Base-by-base conservation (phyloP, 2,888 invertebrate genomes). In the Tetragonula carbonaria region DNA sequence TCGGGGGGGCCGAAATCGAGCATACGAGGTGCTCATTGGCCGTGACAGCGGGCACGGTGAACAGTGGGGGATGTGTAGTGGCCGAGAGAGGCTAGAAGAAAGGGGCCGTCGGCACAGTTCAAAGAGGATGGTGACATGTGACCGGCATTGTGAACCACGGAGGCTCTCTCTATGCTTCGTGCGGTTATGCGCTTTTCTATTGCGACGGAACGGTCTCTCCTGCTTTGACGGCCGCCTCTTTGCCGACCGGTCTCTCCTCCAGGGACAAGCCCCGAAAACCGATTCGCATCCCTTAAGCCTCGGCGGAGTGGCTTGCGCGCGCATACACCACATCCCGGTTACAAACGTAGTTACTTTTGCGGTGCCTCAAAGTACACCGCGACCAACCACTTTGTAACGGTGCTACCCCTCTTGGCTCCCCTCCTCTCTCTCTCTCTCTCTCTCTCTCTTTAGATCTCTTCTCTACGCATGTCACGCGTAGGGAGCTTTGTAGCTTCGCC, bases 41-140 rank as follows among this genome's bases (percentile, higher is more conserved):
- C 77, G 76, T 84, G 88, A 85, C 82, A 71, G 83, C 57, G 76
- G 70, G 66, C 75, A 57, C 75, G 59, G 85, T 74, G 82, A 59
- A 79, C 74, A 66, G 86, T 65, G 85, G 80, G 79, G 85, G 77
- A 84, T 84, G 67, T 83, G 87, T 87, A 83, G 83, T 87, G 84
- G 79, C 78, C 45, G 45, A 45, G 63, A 76, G 84, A 84, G 83
- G 57, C 82, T 88, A 86, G 88, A 91, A 92, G 90, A 91, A 92
- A 91, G 90, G 90, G 85, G 57, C 86, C 85, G 65, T 73, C 92
- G 92, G 92, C 91, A 88, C 57, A 75, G 90, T 92, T 92, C 92
- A 92, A 92, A 92, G 92, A 65, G 86, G 85, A 89, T 91, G 91
- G 92, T 92, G 92, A 92, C 92, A 92, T 92, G 92, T 92, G 92